These are phyloP conservation scores for Macrosiphum euphorbiae DNA, from an alignment of 2,888 invertebrate species.

Conservation along the genomic window DNA sequence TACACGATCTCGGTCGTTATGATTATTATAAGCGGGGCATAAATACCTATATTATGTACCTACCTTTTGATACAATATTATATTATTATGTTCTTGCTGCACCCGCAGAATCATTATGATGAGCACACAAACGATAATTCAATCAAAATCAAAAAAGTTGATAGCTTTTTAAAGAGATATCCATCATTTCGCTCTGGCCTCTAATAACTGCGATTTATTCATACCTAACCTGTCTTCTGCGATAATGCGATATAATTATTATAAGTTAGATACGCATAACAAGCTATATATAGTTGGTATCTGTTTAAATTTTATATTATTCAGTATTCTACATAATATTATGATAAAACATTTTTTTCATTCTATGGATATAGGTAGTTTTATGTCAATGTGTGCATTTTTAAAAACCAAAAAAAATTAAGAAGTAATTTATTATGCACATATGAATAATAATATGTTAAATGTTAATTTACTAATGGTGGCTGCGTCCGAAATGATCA, in stretches of 20 bases:
- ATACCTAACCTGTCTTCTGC: background rate
- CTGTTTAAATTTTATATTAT: background rate
- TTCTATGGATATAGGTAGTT: background rate
- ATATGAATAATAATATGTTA: background rate
- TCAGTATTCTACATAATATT: background rate
- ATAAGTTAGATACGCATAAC: background rate
- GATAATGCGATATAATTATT: background rate
- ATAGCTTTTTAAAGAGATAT: background rate
- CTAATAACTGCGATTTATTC: background rate
- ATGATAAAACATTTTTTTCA: background rate
- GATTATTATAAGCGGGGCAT: background rate
- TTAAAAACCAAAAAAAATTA: background rate
- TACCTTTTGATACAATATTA: background rate
- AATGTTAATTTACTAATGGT: background rate
- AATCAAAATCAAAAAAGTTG: background rate
- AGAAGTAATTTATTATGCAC: background rate
- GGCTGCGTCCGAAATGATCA: too few species aligned
- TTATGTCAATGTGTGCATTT: background rate
- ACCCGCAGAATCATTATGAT: background rate
- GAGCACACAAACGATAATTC: background rate
- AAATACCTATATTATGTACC: background rate
- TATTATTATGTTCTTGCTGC: background rate
- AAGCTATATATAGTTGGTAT: background rate
- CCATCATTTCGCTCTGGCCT: background rate
- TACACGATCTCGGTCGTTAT: background rate